A percentile compares a stretch with the other conserved stretches of the same genome.
Evolutionary conservation across 2,797 vertebrate genomes (phyloP).

Genomic region (Synaphobranchus kaupii): DNA sequence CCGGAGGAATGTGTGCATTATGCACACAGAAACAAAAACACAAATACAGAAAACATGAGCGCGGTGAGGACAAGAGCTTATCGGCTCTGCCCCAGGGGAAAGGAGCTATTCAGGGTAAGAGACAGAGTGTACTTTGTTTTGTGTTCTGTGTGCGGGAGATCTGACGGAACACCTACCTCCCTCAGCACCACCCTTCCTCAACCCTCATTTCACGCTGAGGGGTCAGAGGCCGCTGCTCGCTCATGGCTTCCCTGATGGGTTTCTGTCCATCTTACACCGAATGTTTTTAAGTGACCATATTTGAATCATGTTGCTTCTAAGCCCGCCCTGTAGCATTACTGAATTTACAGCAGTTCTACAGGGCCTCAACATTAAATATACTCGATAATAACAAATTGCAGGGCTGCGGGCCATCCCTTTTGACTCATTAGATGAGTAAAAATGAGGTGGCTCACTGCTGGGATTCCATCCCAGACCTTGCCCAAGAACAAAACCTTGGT

Average conservation of each 20-base stretch:
- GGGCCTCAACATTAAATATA: not conserved
- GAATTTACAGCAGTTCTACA: not conserved
- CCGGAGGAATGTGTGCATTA: not conserved
- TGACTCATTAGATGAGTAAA: not conserved
- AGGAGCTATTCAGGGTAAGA: not conserved
- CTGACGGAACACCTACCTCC: not conserved
- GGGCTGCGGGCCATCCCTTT: not conserved
- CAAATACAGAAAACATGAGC: not conserved
- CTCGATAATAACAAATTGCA: not conserved
- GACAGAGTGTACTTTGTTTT: slow-evolving; percentile 12
- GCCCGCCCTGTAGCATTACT: not conserved
- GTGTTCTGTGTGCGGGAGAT: not conserved
- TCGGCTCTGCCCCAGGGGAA: not conserved
- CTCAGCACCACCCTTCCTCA: not conserved
- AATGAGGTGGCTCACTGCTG: not conserved
- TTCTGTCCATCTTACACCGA: not conserved
- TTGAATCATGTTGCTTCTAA: not conserved
- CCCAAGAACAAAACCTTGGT: not conserved
- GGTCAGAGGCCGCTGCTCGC: not conserved
- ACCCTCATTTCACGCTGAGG: not conserved
- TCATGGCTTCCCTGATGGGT: not conserved
- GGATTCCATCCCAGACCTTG: not conserved
- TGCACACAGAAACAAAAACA: not conserved
- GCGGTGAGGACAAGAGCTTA: not conserved
- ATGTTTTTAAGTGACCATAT: not conserved